These are phyloP conservation scores for Chinchilla lanigera DNA, from an alignment of 2,113 vertebrate genomes.

Conservation along the genomic window DNA sequence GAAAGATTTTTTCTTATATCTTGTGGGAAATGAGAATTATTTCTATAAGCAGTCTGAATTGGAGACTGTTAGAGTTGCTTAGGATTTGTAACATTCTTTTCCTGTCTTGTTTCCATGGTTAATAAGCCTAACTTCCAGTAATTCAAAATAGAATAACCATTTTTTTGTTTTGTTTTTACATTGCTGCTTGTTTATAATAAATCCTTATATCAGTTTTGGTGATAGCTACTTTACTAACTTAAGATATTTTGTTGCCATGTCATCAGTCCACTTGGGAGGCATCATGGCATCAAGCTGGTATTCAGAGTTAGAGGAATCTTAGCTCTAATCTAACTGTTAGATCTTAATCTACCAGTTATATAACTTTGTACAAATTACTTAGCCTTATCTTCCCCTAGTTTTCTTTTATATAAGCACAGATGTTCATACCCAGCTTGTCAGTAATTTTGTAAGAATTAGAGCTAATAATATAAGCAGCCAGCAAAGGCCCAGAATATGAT, in stretches of 20 bases:
- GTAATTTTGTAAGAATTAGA: not conserved
- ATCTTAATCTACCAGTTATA: not conserved
- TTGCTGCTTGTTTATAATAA: not conserved
- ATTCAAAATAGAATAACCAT: not conserved
- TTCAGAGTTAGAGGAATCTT: not conserved
- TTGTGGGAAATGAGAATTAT: too few relatives aligned
- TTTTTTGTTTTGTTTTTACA: not conserved
- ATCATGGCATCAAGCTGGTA: not conserved
- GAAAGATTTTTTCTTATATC: too few relatives aligned
- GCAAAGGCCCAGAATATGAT: not conserved
- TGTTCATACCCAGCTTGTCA: not conserved
- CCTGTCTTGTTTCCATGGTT: not conserved
- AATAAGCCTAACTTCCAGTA: not conserved
- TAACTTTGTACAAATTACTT: conserved; percentile 33
- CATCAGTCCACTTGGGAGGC: not conserved
- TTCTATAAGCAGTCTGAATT: not conserved
- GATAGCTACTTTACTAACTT: not conserved
- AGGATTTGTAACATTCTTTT: not conserved
- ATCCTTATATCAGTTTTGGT: not conserved
- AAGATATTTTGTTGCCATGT: not conserved
- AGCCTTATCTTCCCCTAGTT: not conserved
- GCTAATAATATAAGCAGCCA: not conserved
- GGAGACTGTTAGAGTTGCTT: not conserved
- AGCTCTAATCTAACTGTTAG: too few relatives aligned
- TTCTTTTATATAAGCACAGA: not conserved